Conservation (phyloP, 2,797 vertebrate genomes). For the Clarias fuscus region DNA sequence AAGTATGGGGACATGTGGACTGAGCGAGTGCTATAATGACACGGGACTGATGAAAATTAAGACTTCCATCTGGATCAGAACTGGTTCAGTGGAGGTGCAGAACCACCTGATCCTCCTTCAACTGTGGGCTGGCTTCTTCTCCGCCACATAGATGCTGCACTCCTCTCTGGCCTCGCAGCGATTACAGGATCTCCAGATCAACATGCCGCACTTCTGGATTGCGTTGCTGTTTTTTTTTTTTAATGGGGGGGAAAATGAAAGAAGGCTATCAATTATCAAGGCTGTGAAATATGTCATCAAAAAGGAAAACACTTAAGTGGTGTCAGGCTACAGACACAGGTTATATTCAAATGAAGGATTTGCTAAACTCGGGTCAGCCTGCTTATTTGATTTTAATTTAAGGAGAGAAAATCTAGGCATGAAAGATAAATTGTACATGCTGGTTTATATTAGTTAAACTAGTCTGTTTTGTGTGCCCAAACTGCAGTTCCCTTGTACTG, state of each 20-base stretch:
- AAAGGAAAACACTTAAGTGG: not conserved
- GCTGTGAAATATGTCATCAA: not conserved
- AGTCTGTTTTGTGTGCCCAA: not conserved
- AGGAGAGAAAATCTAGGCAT: not conserved
- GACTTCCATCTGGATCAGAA: constrained; percentile 60
- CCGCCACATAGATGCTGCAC: constrained; percentile 23
- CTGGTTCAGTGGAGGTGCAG: constrained; percentile 42
- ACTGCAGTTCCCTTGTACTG: not conserved
- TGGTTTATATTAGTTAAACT: not conserved
- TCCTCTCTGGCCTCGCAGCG: constrained; percentile 20
- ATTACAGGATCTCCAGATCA: constrained; percentile 94
- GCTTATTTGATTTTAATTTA: constrained; percentile 2
- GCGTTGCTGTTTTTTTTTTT: constrained; percentile 79
- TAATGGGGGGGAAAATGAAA: not conserved
- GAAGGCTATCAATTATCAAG: not conserved
- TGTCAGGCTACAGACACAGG: not conserved
- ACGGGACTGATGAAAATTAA: constrained; percentile 58
- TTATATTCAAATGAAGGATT: not conserved
- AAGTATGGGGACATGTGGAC: constrained; percentile 34
- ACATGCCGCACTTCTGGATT: constrained; percentile 98
- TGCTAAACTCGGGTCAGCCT: not conserved
- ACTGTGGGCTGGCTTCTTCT: constrained; percentile 29
- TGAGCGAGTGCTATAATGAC: constrained; percentile 19
- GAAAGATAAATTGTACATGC: not conserved
- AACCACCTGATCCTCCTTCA: constrained; percentile 43